Conservation (phyloP, 2,113 vertebrate species). For the Athene noctua region DNA sequence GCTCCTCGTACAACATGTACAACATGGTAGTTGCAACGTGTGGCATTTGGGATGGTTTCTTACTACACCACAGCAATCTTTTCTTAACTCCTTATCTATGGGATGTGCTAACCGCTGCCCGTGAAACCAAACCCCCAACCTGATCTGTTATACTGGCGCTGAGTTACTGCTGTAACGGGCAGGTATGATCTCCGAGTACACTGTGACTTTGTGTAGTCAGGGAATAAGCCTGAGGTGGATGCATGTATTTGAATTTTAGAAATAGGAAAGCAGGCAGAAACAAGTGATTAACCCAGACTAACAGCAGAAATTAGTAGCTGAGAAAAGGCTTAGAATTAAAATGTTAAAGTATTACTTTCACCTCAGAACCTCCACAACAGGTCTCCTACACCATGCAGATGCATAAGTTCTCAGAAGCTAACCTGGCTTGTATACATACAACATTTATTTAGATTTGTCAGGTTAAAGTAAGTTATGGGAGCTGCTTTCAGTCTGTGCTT, state of each 20-base stretch:
- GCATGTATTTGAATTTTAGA: background rate
- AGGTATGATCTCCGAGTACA: background rate
- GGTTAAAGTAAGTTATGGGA: background rate
- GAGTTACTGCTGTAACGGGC: background rate
- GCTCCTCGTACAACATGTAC: no score
- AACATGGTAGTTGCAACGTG: background rate
- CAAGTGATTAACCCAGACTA: background rate
- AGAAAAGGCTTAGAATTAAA: slow-evolving; percentile 5
- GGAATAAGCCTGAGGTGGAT: background rate
- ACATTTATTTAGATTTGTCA: background rate
- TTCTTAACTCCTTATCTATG: background rate
- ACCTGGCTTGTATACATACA: background rate
- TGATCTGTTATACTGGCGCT: rapidly evolving
- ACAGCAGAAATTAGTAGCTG: background rate
- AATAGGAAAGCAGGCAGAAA: background rate
- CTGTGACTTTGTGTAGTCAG: background rate
- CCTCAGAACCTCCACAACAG: background rate
- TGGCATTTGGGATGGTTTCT: background rate
- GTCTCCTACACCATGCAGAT: background rate
- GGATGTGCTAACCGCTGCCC: background rate
- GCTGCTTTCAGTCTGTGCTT: background rate
- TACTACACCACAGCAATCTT: background rate
- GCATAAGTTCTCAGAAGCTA: background rate
- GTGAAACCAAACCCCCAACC: rapidly evolving
- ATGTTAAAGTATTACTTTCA: background rate